Base-by-base conservation (phyloP, 1,140 invertebrate genomes). In the Aphidius ervi region DNA sequence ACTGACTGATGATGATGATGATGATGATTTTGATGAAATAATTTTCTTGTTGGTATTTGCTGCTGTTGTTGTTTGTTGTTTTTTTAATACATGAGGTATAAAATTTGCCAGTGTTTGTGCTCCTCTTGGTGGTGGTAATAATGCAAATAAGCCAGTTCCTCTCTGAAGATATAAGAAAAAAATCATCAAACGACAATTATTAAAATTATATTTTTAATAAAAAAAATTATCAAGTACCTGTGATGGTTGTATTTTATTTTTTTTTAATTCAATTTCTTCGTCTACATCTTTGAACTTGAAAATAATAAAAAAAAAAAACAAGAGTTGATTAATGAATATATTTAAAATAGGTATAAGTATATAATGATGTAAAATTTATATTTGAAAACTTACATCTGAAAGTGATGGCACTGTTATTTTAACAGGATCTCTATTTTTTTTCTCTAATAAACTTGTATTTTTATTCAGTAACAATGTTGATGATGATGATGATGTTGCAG, bases 351-450 rank as follows among this genome's bases (percentile, higher is more conserved):
- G 16, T 16, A 16, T 16, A 16, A 16, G 16, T 16, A 16, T 16
- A 16, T 16, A 16, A 16, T 16, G 16, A 16, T 16, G 16, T 16
- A 16, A 16, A 16, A 16, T 16, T 16, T 16, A 16, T 16, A 16
- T 16, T 16, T 16, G 16, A 16, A 42, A 56, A 55, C 63, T 70
- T 77, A 83, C 82, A 58, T 81, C 70, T 43, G 78, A 72, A 60
- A 84, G 65, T n/a, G 80, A 80, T 55, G 82, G 82, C 43, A 83
- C 73, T 10, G 70, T 70, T 64, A 85, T 84, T 71, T 74, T 81
- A 3, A 80, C 77, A 40, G 70, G 70, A 7, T 59, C 68, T 66
- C 70, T 71, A 50, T 65, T 53, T 45, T 70, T 76, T 55, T 74
- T 75, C 4, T 43, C 39, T 45, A 66, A 43, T 49, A 71, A 75